phyloP scores from a whole-genome alignment of 1,140 invertebrate species.

The Cydia amplana region DNA sequence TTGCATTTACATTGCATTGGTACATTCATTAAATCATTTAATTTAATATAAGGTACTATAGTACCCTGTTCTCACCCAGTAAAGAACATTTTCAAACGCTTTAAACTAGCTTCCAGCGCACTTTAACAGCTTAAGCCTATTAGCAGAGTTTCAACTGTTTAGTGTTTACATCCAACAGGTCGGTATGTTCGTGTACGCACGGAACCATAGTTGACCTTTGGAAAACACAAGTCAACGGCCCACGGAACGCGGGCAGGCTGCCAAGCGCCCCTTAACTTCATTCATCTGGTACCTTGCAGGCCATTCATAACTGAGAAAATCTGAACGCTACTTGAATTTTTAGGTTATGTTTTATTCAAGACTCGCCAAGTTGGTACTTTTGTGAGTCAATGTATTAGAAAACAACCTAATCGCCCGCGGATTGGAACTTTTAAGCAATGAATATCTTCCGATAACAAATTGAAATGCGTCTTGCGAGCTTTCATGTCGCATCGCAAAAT shows the following conservation, averaged over 20 bases:
- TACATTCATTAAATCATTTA: too few relatives aligned
- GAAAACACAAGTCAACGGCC: neutral
- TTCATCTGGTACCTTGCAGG: neutral
- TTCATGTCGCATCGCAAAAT: neutral
- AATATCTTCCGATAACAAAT: neutral
- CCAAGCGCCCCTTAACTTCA: slow-evolving; percentile 12
- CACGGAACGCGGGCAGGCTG: neutral
- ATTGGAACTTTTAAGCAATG: too few relatives aligned
- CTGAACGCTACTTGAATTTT: neutral
- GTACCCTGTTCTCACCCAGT: neutral
- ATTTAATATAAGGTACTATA: too few relatives aligned
- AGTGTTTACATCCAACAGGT: slow-evolving; percentile 14
- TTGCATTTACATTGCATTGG: too few relatives aligned
- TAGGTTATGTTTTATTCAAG: slow-evolving; percentile 13
- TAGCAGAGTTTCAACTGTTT: neutral
- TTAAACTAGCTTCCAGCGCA: neutral
- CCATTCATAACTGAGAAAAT: slow-evolving; percentile 4
- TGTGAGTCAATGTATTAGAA: too few relatives aligned
- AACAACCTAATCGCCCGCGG: too few relatives aligned
- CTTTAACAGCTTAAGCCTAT: neutral
- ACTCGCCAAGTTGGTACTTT: neutral
- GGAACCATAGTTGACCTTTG: slow-evolving; percentile 3
- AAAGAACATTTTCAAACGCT: neutral
- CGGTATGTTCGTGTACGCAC: neutral
- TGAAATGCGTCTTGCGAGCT: neutral